These are phyloP conservation scores for Bradypus variegatus DNA, from an alignment of 2,797 vertebrate genomes.

Conservation along the genomic window DNA sequence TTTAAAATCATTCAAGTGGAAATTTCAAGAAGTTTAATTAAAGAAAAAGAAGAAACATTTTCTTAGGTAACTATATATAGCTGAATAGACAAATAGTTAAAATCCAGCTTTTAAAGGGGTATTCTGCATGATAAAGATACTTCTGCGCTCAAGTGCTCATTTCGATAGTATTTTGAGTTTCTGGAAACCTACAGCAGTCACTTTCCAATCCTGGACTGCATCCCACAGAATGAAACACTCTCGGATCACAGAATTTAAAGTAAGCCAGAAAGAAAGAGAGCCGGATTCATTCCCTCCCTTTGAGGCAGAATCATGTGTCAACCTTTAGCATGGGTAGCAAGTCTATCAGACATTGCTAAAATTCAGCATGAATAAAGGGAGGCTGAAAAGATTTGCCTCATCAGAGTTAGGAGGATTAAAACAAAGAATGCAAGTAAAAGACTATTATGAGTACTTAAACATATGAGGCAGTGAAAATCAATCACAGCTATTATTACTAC, in stretches of 20 bases:
- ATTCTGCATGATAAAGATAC: neutral
- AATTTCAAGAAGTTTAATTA: slow-evolving; percentile 27
- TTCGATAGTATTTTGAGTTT: neutral
- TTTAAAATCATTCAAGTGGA: slow-evolving; percentile 40
- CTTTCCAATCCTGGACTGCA: neutral
- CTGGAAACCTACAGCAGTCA: neutral
- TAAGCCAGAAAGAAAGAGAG: neutral
- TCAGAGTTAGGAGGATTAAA: neutral
- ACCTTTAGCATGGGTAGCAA: neutral
- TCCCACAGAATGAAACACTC: neutral
- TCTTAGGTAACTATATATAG: neutral
- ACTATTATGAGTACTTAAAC: neutral
- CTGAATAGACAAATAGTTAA: neutral
- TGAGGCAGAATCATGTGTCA: neutral
- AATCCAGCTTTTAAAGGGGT: neutral
- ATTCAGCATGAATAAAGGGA: neutral
- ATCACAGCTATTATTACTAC: neutral
- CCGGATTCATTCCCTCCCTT: neutral
- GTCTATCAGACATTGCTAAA: neutral
- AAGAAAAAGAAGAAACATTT: slow-evolving; percentile 18
- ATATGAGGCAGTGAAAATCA: neutral
- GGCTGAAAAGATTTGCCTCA: neutral
- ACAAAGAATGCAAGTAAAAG: neutral
- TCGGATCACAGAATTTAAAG: neutral
- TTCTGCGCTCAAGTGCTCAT: neutral